Percentiles rank a stretch among this genome's conserved stretches.
These are phyloP conservation scores for Lampris megalopsis DNA, from an alignment of 2,113 vertebrate genomes.

Conservation along the genomic window DNA sequence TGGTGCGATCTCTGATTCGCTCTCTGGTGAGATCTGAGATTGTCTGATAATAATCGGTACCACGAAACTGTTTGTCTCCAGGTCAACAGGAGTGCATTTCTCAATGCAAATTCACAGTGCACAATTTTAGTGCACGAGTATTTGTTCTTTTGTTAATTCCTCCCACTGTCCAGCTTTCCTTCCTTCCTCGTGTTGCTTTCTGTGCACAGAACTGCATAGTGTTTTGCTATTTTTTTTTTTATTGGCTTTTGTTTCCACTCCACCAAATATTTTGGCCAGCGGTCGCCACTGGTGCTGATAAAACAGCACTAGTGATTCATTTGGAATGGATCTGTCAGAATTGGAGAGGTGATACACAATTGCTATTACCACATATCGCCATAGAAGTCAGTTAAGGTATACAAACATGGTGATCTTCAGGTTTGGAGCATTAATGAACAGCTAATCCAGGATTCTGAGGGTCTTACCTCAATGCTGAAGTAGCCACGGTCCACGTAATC, in stretches of 20 bases:
- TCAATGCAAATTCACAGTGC: conserved; percentile 1
- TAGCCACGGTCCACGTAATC: conserved; percentile 98
- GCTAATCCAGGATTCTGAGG: background rate
- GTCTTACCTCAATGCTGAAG: conserved; percentile 89
- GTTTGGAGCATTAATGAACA: too few relatives aligned
- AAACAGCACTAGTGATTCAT: too few relatives aligned
- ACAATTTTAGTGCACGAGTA: background rate
- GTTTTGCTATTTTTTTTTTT: background rate
- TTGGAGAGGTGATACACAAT: too few relatives aligned
- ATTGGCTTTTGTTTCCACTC: too few relatives aligned
- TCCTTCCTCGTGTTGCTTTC: background rate
- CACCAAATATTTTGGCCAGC: too few relatives aligned
- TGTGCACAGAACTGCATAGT: background rate
- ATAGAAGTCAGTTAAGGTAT: too few relatives aligned
- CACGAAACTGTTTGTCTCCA: background rate
- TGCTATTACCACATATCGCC: too few relatives aligned
- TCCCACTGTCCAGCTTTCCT: background rate
- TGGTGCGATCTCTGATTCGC: background rate
- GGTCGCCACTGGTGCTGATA: too few relatives aligned
- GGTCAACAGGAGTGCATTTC: background rate
- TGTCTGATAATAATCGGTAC: background rate
- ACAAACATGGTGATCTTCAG: too few relatives aligned
- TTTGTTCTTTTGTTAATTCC: background rate
- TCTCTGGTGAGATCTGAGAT: background rate
- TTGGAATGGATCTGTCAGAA: too few relatives aligned